These are phyloP conservation scores for Aphelinus certus DNA, from an alignment of 1,140 invertebrate genomes.

Conservation along the genomic window DNA sequence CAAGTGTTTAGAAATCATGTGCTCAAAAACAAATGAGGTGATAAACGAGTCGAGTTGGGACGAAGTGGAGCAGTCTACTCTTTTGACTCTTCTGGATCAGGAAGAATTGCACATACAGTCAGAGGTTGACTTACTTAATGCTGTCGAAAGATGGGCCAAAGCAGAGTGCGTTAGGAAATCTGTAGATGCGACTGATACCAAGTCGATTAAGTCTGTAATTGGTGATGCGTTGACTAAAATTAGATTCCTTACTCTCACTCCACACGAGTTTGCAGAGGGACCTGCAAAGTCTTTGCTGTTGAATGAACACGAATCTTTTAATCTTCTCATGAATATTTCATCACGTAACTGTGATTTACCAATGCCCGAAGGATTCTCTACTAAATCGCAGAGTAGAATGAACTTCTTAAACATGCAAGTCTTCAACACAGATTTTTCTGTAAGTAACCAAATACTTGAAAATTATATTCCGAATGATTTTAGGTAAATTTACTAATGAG, in stretches of 20 bases:
- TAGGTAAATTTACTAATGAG: no score
- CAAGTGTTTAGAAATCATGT: slow-evolving; percentile 80
- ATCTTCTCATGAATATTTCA: slow-evolving; percentile 83
- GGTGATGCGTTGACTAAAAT: slow-evolving; percentile 74
- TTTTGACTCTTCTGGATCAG: slow-evolving; percentile 79
- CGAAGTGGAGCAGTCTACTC: slow-evolving; percentile 77
- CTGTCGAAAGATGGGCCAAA: slow-evolving; percentile 75
- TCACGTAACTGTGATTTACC: slow-evolving; percentile 71
- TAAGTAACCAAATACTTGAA: slow-evolving; percentile 5
- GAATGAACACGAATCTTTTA: slow-evolving; percentile 78
- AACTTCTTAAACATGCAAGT: slow-evolving; percentile 30
- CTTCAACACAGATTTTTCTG: slow-evolving; percentile 25
- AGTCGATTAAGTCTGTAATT: slow-evolving; percentile 60
- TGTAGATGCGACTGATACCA: slow-evolving; percentile 55
- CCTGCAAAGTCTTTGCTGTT: slow-evolving; percentile 77
- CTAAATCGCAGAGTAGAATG: slow-evolving; percentile 57
- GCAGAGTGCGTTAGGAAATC: slow-evolving; percentile 57
- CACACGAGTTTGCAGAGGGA: slow-evolving; percentile 82
- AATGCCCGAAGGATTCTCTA: slow-evolving; percentile 77
- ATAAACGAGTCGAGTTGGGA: slow-evolving; percentile 78
- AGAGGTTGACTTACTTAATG: slow-evolving; percentile 80
- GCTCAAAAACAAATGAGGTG: slow-evolving; percentile 78
- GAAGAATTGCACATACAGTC: slow-evolving; percentile 76
- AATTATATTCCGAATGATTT: background rate
- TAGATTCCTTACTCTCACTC: slow-evolving; percentile 78